These are phyloP conservation scores for Silurus meridionalis DNA, from an alignment of 2,113 vertebrate species.

Conservation along the genomic window DNA sequence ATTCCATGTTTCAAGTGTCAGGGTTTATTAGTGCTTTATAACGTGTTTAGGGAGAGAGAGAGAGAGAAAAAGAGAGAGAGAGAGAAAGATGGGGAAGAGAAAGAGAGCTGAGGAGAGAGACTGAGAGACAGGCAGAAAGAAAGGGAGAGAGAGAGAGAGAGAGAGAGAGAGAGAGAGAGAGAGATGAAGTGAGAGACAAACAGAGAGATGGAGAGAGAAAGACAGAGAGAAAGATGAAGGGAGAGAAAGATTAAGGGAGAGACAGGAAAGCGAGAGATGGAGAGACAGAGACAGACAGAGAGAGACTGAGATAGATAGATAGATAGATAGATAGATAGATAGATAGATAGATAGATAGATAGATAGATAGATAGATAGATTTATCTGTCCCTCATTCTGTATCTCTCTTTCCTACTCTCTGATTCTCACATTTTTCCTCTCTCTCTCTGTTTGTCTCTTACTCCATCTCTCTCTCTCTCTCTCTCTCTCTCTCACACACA, in stretches of 20 bases:
- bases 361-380: too few relatives aligned
- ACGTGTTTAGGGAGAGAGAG: not conserved
- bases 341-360: not conserved
- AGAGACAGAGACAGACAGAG: not conserved
- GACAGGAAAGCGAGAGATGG: not conserved
- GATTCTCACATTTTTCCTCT: not conserved
- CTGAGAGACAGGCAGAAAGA: not conserved
- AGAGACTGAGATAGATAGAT: too few relatives aligned
- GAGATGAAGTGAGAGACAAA: too few relatives aligned
- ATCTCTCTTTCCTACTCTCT: not conserved
- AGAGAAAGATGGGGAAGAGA: too few relatives aligned
- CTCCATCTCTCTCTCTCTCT: conserved; percentile 23
- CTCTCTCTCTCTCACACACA: not conserved
- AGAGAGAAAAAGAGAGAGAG: not conserved
- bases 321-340: not conserved
- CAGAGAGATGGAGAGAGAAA: too few relatives aligned
- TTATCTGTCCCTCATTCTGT: not conserved
- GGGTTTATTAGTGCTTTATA: not conserved
- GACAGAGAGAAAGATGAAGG: too few relatives aligned
- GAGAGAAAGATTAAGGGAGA: too few relatives aligned
- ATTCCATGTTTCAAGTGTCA: not conserved
- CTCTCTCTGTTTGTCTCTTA: not conserved
- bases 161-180: too few relatives aligned
- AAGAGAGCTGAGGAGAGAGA: not conserved
- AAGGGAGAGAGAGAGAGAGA: too few relatives aligned